Base-by-base conservation (phyloP, 2,113 vertebrate genomes). In the Erinaceus europaeus region DNA sequence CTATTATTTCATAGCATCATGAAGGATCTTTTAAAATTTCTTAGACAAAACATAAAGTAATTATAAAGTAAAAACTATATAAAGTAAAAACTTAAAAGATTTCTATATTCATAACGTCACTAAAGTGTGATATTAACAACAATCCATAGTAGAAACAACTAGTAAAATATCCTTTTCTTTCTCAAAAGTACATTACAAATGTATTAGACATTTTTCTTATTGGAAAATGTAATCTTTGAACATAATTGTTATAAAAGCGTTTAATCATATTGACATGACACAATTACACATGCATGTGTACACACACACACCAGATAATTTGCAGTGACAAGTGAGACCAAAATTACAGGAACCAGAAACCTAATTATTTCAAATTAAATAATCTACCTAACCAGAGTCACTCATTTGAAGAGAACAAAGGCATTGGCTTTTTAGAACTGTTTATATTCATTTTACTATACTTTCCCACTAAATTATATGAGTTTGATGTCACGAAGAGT, bases 341-440 rank as follows among this genome's bases (percentile, higher is more conserved):
- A 94, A 94, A 96, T 96, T 90, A 91, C 82, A 89, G 91, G 95
- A 90, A 89, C 50, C 44, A 94, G 93, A 92, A 94, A 92, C 74
- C 88, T 86, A 92, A 93, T 95, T 94, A 94, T 93, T 94, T 93
- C 84, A 94, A 93, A 93, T 91, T 90, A 89, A 95, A 94, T 94
- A 87, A 92, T 94, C 91, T 92, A 75, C 48, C 74, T 94, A 90
- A 92, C 87, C 34, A 94, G 32, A 90, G 89, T 89, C 89, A 89
- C 81, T 91, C 86, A 81, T 89, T 94, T 84, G 48, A 86, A 79
- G 78, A 64, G 74, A 93, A 87, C 78, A 90, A 92, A 93, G 88
- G 62, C 71, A 92, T 71, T 57, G 34, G 34, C 6, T 85, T 87
- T 91, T 82, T 32, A 68, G 86, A 75, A 86, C 38, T 86, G 57